phyloP scores from a whole-genome alignment of 1,140 invertebrate genomes.

The Psilanteris sp. region DNA sequence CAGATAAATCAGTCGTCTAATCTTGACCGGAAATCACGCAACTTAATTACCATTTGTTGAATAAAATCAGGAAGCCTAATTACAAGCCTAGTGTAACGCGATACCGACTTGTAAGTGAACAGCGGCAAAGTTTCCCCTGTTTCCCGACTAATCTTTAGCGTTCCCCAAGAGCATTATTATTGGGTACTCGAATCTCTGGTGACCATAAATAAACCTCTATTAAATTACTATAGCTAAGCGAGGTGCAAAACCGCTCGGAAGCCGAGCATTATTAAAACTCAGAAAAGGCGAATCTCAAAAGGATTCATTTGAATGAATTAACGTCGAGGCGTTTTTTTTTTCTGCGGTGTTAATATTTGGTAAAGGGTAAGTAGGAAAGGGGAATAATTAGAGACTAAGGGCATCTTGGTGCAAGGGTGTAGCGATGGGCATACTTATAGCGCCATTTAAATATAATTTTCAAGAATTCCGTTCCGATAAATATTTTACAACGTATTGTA shows the following conservation, averaged over 20 bases:
- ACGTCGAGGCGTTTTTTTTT: no score
- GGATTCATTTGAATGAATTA: slow-evolving; percentile 19
- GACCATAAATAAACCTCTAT: slow-evolving; percentile 39
- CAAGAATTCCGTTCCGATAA: no score
- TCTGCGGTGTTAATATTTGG: no score
- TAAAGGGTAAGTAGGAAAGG: no score
- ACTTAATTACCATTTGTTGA: slow-evolving; percentile 1
- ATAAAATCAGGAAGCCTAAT: slow-evolving; percentile 11
- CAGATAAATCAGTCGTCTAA: slow-evolving; percentile 1
- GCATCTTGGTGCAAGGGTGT: no score
- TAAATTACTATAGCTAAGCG: slow-evolving; percentile 41
- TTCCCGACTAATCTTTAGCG: slow-evolving; percentile 14
- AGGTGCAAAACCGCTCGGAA: slow-evolving; percentile 22
- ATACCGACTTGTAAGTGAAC: slow-evolving; percentile 12
- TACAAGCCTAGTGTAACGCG: not conserved
- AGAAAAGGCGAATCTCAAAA: slow-evolving; percentile 16
- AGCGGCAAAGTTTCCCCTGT: slow-evolving; percentile 22
- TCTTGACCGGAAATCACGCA: slow-evolving; percentile 19
- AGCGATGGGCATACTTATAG: no score
- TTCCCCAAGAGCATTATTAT: slow-evolving; percentile 22
- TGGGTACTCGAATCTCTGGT: slow-evolving; percentile 17
- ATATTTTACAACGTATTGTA: no score
- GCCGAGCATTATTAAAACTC: slow-evolving; percentile 41
- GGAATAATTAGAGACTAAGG: no score
- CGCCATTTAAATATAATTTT: no score